Conservation (phyloP, 2,113 vertebrate species). For the Lynx canadensis region DNA sequence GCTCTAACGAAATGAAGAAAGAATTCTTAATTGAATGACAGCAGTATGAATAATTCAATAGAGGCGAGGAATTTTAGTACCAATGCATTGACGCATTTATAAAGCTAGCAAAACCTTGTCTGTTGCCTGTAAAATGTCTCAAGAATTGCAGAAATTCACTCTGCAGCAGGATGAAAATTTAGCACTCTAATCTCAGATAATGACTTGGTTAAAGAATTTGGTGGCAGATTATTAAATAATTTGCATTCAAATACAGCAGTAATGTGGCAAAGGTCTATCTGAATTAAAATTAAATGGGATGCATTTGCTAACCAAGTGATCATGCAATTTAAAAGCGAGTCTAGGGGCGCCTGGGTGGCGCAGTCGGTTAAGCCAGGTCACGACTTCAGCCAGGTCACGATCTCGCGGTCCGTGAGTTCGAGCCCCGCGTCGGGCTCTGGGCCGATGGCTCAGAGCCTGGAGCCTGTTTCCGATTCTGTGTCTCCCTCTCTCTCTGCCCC, state of each 20-base stretch:
- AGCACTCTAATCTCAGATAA: neutral
- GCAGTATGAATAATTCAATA: conserved; percentile 61
- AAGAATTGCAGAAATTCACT: conserved; percentile 26
- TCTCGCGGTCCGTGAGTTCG: no score
- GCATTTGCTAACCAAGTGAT: neutral
- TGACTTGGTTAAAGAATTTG: conserved; percentile 57
- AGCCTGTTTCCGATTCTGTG: no score
- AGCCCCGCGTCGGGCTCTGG: no score
- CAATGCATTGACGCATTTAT: neutral
- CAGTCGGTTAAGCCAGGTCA: no score
- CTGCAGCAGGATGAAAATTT: conserved; percentile 41
- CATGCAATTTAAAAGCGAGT: neutral
- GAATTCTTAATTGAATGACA: conserved; percentile 50
- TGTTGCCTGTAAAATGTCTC: conserved; percentile 57
- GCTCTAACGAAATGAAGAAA: conserved; percentile 18
- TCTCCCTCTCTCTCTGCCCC: no score
- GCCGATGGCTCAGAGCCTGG: no score
- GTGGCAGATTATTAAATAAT: neutral
- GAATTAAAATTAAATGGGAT: conserved; percentile 38
- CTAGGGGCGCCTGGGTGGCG: neutral
- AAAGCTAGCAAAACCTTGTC: conserved; percentile 50
- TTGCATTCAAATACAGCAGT: conserved; percentile 56
- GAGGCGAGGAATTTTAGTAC: conserved; percentile 21
- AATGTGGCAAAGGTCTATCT: conserved; percentile 13
- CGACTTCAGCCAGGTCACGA: no score